Conservation (phyloP, 2,888 invertebrate genomes). For the Nomada hirtipes region DNA sequence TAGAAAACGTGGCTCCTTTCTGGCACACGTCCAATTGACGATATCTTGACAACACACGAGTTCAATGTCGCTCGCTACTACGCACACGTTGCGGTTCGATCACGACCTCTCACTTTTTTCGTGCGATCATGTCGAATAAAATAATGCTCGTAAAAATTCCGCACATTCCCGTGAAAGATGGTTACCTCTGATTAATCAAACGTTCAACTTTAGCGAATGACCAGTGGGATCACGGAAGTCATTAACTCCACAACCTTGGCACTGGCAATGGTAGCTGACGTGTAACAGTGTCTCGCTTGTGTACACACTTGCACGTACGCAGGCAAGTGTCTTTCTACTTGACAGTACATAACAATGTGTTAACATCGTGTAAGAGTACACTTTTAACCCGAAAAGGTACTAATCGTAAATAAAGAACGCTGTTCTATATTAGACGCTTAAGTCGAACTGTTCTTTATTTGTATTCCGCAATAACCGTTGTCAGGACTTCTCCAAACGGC, state of each 20-base stretch:
- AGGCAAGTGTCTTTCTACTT: not conserved
- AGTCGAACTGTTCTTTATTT: too few relatives aligned
- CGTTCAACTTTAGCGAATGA: slow-evolving; percentile 31
- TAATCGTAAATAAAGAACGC: too few relatives aligned
- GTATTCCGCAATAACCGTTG: too few relatives aligned
- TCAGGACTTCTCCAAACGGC: too few relatives aligned
- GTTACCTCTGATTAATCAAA: not conserved
- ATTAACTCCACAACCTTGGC: slow-evolving; percentile 55
- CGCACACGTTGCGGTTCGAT: too few relatives aligned
- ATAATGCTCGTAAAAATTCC: slow-evolving; percentile 3
- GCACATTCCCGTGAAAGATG: not conserved
- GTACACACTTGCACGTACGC: slow-evolving; percentile 1
- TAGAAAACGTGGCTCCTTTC: not conserved
- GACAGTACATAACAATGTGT: too few relatives aligned
- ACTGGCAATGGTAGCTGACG: slow-evolving; percentile 34
- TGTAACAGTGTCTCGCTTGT: slow-evolving; percentile 11
- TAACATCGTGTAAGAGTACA: too few relatives aligned
- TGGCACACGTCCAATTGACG: not conserved
- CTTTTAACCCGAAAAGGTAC: too few relatives aligned
- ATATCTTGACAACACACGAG: too few relatives aligned
- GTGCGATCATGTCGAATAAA: not conserved
- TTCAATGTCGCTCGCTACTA: too few relatives aligned
- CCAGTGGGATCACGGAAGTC: slow-evolving; percentile 13
- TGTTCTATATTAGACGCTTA: too few relatives aligned
- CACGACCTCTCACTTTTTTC: too few relatives aligned